phyloP scores from a whole-genome alignment of 2,113 vertebrate species.

The Corapipo altera region DNA sequence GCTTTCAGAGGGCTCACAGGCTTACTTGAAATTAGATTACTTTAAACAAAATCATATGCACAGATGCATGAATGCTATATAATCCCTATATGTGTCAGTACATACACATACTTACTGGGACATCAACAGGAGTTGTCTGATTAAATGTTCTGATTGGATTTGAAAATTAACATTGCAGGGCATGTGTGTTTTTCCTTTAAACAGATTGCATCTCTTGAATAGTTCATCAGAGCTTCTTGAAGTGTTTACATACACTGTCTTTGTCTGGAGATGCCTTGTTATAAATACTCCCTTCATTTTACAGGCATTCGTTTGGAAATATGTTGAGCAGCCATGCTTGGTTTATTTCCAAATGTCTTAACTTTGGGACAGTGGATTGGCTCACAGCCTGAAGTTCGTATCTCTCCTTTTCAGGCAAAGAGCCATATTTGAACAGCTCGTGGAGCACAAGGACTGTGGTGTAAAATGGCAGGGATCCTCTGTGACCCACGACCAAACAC shows the following conservation, averaged over 20 bases:
- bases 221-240: background rate
- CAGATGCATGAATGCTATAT: background rate
- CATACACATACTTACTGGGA: background rate
- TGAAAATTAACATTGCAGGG: background rate
- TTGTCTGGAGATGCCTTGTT: conserved; percentile 23
- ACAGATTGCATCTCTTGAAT: background rate
- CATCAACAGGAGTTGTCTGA: background rate
- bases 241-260: background rate
- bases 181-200: background rate
- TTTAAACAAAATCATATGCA: background rate
- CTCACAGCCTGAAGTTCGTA: background rate
- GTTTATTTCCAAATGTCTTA: background rate
- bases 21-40: background rate
- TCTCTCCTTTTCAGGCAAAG: conserved; percentile 10
- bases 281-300: conserved; percentile 1
- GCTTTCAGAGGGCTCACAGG: background rate
- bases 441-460: background rate
- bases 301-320: conserved; percentile 7
- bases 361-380: background rate
- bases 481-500: rapidly evolving
- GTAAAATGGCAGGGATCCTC: background rate
- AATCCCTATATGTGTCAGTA: background rate
- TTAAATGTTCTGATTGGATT: background rate
- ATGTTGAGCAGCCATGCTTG: background rate
- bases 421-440: background rate